These are phyloP conservation scores for Megalurothrips usitatus DNA, from an alignment of 2,888 invertebrate genomes.

Conservation along the genomic window DNA sequence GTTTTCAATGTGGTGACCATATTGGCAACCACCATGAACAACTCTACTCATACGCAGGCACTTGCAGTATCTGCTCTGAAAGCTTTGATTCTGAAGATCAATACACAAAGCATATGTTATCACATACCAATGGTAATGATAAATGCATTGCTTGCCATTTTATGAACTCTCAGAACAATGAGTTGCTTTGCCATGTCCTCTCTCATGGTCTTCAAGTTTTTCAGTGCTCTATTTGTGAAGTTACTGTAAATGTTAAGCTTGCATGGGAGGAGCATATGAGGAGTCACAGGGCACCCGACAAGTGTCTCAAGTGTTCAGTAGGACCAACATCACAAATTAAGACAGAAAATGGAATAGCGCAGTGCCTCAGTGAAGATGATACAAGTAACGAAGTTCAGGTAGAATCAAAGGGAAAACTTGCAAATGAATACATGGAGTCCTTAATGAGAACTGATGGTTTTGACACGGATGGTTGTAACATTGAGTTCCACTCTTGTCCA, in stretches of 20 bases:
- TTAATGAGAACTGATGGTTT: neutral
- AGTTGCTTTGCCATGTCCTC: neutral
- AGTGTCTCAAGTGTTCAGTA: neutral
- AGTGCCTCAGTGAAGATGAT: neutral
- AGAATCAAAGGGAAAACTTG: neutral
- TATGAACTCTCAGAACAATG: neutral
- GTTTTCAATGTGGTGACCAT: neutral
- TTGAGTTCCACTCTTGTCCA: constrained; percentile 49
- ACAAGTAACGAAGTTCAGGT: neutral
- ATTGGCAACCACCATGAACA: neutral
- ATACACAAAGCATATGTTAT: neutral
- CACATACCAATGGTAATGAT: neutral
- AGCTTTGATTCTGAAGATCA: neutral
- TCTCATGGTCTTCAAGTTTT: neutral
- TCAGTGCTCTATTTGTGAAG: neutral
- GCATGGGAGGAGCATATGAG: neutral
- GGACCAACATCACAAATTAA: neutral
- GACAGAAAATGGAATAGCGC: neutral
- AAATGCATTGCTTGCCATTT: neutral
- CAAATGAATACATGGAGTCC: neutral
- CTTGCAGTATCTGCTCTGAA: neutral
- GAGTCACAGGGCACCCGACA: neutral
- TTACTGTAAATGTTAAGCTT: neutral
- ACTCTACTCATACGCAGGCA: neutral
- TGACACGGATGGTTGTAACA: constrained; percentile 35